These are phyloP conservation scores for Cheilosia scutellata DNA, from an alignment of 2,888 invertebrate genomes.

Conservation along the genomic window DNA sequence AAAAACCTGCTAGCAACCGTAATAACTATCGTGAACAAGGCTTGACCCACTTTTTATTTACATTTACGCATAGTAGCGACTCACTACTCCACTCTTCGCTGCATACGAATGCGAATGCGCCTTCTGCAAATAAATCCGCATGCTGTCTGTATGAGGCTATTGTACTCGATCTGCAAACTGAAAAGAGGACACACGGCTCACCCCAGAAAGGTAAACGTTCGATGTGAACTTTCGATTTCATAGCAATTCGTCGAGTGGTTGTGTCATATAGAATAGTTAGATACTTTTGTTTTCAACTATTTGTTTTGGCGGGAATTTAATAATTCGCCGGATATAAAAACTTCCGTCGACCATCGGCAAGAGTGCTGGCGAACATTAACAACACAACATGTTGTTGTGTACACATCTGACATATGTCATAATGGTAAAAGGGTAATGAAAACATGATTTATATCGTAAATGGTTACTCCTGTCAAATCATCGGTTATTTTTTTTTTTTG, in stretches of 20 bases:
- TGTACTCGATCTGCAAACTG: background rate
- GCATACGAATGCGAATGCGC: background rate
- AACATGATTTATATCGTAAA: slow-evolving; percentile 23
- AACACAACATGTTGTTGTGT: slow-evolving; percentile 7
- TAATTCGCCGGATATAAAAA: background rate
- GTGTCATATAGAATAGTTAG: background rate
- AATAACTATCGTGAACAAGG: slow-evolving; percentile 38
- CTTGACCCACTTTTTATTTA: slow-evolving; percentile 55
- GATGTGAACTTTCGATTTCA: slow-evolving; percentile 75
- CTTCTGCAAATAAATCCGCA: slow-evolving; percentile 1
- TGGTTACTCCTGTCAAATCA: slow-evolving; percentile 23
- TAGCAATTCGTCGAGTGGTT: slow-evolving; percentile 13
- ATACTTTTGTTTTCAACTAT: background rate
- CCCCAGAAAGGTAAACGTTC: slow-evolving; percentile 60
- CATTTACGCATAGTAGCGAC: slow-evolving; percentile 40
- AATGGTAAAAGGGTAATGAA: too few relatives aligned
- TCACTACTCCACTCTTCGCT: background rate
- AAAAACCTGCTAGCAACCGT: slow-evolving; percentile 39
- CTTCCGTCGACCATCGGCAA: background rate
- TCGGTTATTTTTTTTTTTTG: slow-evolving; percentile 3
- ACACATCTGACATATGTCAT: slow-evolving; percentile 13
- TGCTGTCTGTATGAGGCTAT: slow-evolving; percentile 14
- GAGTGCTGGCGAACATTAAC: background rate
- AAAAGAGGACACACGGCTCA: slow-evolving; percentile 2
- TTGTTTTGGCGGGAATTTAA: background rate